Evolutionary conservation across 2,113 vertebrate species (phyloP).

Genomic region (Hirundichthys speculiger): DNA sequence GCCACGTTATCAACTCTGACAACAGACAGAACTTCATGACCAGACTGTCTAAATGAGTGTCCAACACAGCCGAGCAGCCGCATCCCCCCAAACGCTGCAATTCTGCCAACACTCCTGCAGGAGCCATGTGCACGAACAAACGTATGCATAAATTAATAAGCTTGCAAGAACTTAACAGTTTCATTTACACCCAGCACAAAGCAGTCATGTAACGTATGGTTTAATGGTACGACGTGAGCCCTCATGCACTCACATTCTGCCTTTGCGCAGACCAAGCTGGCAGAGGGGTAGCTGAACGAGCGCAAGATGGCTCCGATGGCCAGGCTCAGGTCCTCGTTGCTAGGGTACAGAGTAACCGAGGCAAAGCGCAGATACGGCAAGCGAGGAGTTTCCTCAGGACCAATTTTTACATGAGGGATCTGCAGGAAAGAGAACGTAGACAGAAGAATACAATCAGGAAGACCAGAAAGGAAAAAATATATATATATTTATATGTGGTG

Average conservation of each 20-base stretch:
- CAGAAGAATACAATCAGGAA: conserved; percentile 6
- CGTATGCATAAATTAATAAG: conserved; percentile 10
- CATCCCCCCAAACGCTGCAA: conserved; percentile 42
- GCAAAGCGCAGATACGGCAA: conserved; percentile 92
- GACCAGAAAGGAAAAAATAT: conserved; percentile 6
- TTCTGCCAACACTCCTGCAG: conserved; percentile 56
- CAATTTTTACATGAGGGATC: conserved; percentile 95
- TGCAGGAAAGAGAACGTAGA: conserved; percentile 45
- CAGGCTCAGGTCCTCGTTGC: conserved; percentile 93
- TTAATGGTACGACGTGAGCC: background rate
- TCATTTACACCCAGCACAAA: conserved; percentile 40
- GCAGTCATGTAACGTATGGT: conserved; percentile 4
- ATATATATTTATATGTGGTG: no score
- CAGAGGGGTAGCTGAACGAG: conserved; percentile 93
- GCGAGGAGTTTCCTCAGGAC: conserved; percentile 90
- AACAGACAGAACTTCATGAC: conserved; percentile 62
- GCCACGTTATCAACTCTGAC: conserved; percentile 58
- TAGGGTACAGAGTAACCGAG: conserved; percentile 92
- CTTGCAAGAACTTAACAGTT: conserved; percentile 10
- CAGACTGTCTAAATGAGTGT: conserved; percentile 61
- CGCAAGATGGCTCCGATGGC: conserved; percentile 90
- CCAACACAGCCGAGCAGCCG: conserved; percentile 53
- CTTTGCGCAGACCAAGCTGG: conserved; percentile 93
- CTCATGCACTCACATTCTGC: conserved; percentile 89
- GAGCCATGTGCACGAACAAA: background rate